Base-by-base conservation (phyloP, 2,113 vertebrate genomes). In the Microtus ochrogaster region DNA sequence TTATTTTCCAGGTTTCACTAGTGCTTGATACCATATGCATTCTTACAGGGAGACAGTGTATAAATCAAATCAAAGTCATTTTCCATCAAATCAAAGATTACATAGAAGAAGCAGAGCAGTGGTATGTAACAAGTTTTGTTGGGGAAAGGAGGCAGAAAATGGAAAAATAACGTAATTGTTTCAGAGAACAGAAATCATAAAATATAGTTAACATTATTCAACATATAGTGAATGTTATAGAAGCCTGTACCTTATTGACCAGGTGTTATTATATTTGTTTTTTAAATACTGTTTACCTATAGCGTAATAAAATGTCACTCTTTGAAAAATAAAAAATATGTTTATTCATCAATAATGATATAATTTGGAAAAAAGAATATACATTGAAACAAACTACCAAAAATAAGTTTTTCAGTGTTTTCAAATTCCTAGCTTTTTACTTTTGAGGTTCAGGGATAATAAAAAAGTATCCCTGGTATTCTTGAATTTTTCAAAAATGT, bases 1-100 rank as follows among this genome's bases (percentile, higher is more conserved):
- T 98, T 97, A 98, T 98, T 98, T 98, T 97, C 93, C 98, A 98
- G 98, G 94, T 98, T 98, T 98, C 95, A 96, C 94, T 95, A 89
- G 95, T 92, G 93, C 93, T 96, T 97, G 97, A 96, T 98, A 97
- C 95, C 97, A 96, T 95, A 96, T 96, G 92, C 96, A 96, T 97
- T 96, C 95, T 96, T 97, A 95, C 55, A 96, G 84, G 89, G 89
- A 97, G 92, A 94, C 91, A 79, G 95, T 96, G 97, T 96, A 97
- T 96, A 98, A 97, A 97, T 93, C 92, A 93, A 91, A 95, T 95
- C 89, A 95, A 87, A 95, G 96, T 93, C 94, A 52, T 97, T 97
- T 98, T 88, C 92, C 92, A 95, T 97, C 95, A 97, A 92, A 93
- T 86, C 93, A 94, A 94, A 96, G 94, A 89, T 95, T 94, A 79